These are phyloP conservation scores for Sarcophilus harrisii DNA, from an alignment of 2,797 vertebrate species.

Conservation along the genomic window DNA sequence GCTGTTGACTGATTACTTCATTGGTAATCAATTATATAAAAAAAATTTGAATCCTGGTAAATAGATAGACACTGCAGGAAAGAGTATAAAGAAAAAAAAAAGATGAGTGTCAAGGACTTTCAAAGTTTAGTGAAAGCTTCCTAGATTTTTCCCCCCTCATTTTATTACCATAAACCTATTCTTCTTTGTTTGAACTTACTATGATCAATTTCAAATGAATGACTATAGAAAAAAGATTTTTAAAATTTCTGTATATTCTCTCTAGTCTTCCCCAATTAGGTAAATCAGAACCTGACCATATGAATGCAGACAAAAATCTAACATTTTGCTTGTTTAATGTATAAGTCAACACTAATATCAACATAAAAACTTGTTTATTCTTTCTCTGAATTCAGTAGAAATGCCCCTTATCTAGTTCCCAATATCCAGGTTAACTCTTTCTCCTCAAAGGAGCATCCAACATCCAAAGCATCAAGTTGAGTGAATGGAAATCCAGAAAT, in stretches of 20 bases:
- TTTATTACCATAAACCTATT: not conserved
- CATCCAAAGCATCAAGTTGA: slow-evolving; percentile 73
- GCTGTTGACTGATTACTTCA: not conserved
- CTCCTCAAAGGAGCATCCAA: slow-evolving; percentile 78
- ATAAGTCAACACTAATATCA: slow-evolving; percentile 31
- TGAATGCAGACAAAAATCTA: slow-evolving; percentile 19
- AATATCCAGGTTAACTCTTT: slow-evolving; percentile 79
- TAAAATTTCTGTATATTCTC: not conserved
- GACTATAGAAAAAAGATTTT: slow-evolving; percentile 8
- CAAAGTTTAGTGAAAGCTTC: not conserved
- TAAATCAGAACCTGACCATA: slow-evolving; percentile 9
- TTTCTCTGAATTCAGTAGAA: slow-evolving; percentile 81
- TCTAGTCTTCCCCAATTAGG: not conserved
- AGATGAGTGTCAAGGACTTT: not conserved
- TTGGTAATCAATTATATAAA: not conserved
- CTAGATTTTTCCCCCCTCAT: not conserved
- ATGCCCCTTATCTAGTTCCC: slow-evolving; percentile 68
- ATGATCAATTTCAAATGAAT: not conserved
- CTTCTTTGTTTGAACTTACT: slow-evolving; percentile 38
- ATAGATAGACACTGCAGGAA: not conserved
- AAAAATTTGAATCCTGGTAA: not conserved
- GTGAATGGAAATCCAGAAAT: slow-evolving; percentile 94
- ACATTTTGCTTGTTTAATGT: slow-evolving; percentile 23
- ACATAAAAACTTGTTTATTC: slow-evolving; percentile 66
- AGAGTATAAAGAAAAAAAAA: not conserved